A percentile compares a stretch with the other conserved stretches of the same genome.
phyloP scores from a whole-genome alignment of 2,888 invertebrate genomes.

The Notocelia uddmanniana region DNA sequence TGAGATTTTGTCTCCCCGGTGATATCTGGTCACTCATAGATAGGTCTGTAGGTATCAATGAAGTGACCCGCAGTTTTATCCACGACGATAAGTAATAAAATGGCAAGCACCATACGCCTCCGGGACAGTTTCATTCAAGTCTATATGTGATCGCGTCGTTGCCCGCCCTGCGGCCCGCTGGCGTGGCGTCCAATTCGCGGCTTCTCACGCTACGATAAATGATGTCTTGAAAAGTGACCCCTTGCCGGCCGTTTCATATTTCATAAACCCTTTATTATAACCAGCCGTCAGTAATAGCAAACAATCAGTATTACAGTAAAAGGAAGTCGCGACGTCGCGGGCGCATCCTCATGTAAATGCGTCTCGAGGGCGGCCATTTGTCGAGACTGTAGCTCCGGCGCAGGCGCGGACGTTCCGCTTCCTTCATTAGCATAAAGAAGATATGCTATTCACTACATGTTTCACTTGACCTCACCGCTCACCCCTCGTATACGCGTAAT shows the following conservation, averaged over 20 bases:
- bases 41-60: too few relatives aligned
- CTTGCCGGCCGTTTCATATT: background rate
- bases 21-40: too few relatives aligned
- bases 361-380: slow-evolving; percentile 55
- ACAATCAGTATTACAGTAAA: slow-evolving; percentile 6
- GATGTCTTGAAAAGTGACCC: background rate
- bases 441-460: background rate
- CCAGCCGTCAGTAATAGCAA: background rate
- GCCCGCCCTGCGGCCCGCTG: too few relatives aligned
- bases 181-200: too few relatives aligned
- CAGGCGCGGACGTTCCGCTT: slow-evolving; percentile 54
- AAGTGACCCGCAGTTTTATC: too few relatives aligned
- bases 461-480: background rate
- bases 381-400: slow-evolving; percentile 50
- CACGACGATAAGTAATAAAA: too few relatives aligned
- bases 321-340: slow-evolving; percentile 37
- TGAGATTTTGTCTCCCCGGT: too few relatives aligned
- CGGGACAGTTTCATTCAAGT: too few relatives aligned
- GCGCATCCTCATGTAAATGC: slow-evolving; percentile 51
- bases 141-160: too few relatives aligned
- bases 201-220: too few relatives aligned
- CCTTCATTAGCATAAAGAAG: slow-evolving; percentile 57
- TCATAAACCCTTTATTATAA: background rate
- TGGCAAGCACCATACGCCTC: too few relatives aligned
- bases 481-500: background rate